A percentile compares a stretch with the other conserved stretches of the same genome.
Evolutionary conservation across 37 sponge, comb jelly and placozoan genomes (phyloP).

Genomic region (Dysidea cf. avara): DNA sequence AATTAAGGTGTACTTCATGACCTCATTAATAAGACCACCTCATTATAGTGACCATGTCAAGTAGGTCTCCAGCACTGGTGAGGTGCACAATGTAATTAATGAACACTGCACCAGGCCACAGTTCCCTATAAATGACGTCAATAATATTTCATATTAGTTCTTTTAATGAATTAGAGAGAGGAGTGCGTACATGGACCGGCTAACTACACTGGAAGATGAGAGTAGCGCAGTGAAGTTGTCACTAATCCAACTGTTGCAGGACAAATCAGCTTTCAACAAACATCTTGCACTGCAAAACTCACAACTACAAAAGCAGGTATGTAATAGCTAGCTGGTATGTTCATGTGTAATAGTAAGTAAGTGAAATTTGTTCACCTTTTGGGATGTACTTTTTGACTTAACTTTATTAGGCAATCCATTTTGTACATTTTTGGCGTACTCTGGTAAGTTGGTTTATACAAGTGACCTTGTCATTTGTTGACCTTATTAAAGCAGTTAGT

Average conservation of each 20-base stretch:
- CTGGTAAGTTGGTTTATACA: no score
- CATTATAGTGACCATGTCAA: no score
- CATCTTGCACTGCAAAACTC: constrained; percentile 54
- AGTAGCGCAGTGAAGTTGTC: constrained; percentile 62
- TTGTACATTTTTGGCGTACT: no score
- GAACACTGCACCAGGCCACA: no score
- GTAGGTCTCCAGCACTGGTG: no score
- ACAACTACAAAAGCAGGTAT: constrained; percentile 37
- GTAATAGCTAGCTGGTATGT: neutral
- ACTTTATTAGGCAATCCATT: neutral
- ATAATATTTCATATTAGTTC: neutral
- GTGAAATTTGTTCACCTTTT: neutral
- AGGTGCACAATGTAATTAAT: no score
- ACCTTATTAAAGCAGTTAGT: no score
- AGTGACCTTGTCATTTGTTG: no score
- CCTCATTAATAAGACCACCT: no score
- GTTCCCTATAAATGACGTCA: neutral
- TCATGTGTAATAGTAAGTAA: neutral
- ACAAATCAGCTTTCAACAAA: constrained; percentile 69
- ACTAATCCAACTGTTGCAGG: constrained; percentile 66
- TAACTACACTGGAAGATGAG: constrained; percentile 51
- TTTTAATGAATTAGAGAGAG: no score
- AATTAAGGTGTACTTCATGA: no score
- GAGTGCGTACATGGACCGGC: constrained; percentile 12
- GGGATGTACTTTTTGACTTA: neutral